A percentile compares a stretch with the other conserved stretches of the same genome.
These are phyloP conservation scores for Amblyteles armatorius DNA, from an alignment of 2,888 invertebrate species.

Conservation along the genomic window DNA sequence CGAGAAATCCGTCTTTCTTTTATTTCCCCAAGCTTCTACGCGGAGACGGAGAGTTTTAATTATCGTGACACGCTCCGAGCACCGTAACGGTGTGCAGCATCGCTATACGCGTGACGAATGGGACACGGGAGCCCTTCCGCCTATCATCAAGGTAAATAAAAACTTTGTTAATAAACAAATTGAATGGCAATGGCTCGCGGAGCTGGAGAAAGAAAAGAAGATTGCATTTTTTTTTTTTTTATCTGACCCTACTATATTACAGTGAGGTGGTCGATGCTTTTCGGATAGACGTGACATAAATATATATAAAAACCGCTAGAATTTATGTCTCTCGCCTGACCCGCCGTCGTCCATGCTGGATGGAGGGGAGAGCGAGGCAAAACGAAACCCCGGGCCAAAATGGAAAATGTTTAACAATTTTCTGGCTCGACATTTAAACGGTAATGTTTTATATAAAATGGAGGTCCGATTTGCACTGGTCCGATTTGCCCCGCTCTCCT, in stretches of 20 bases:
- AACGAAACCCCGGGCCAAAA: too few relatives aligned
- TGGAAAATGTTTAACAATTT: too few relatives aligned
- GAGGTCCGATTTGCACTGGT: too few relatives aligned
- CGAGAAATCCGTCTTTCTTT: conserved; percentile 6
- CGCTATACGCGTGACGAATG: conserved; percentile 5
- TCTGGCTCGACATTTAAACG: too few relatives aligned
- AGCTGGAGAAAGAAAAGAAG: background rate
- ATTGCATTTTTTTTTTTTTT: background rate
- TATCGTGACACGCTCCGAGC: background rate
- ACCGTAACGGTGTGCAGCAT: conserved; percentile 13
- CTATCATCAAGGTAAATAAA: conserved; percentile 44
- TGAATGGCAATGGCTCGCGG: background rate
- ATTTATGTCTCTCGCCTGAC: conserved; percentile 18
- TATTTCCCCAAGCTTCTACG: background rate
- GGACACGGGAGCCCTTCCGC: background rate
- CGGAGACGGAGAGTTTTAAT: conserved; percentile 18
- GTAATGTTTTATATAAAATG: background rate
- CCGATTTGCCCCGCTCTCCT: background rate
- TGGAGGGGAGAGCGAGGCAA: too few relatives aligned
- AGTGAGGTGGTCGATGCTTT: conserved; percentile 20
- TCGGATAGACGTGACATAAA: conserved; percentile 44
- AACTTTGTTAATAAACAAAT: conserved; percentile 44
- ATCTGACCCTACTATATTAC: background rate
- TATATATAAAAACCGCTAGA: conserved; percentile 44
- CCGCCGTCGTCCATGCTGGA: background rate